phyloP scores from a whole-genome alignment of 2,113 vertebrate species.

The Fregetta grallaria region DNA sequence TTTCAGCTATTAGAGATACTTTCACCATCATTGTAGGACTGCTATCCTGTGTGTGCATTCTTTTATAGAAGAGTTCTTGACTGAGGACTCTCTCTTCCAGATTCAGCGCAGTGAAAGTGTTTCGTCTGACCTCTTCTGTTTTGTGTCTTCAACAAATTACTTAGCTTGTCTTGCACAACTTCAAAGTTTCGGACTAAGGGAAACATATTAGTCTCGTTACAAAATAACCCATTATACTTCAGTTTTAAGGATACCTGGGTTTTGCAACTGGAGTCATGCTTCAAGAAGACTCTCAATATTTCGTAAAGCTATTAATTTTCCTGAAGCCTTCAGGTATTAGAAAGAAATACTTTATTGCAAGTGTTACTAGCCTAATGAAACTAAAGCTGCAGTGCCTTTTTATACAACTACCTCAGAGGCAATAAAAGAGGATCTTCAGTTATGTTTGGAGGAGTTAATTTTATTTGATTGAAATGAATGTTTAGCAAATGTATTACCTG shows the following conservation, averaged over 20 bases:
- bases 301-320: background rate
- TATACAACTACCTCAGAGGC: background rate
- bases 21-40: background rate
- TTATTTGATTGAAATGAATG: background rate
- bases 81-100: background rate
- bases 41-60: rapidly evolving
- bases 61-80: background rate
- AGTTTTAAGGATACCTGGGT: background rate
- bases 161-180: background rate
- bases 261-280: background rate
- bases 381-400: background rate
- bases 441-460: background rate
- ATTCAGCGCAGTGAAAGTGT: background rate
- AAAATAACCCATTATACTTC: background rate
- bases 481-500: background rate
- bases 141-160: background rate
- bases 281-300: background rate
- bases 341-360: background rate
- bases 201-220: background rate
- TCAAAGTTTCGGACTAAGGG: background rate
- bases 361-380: background rate
- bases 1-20: background rate
- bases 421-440: background rate
- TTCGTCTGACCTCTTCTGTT: background rate
- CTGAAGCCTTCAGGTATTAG: background rate